Evolutionary conservation across 2,797 vertebrate genomes (phyloP).

Genomic region (Leptatherina wallacei): DNA sequence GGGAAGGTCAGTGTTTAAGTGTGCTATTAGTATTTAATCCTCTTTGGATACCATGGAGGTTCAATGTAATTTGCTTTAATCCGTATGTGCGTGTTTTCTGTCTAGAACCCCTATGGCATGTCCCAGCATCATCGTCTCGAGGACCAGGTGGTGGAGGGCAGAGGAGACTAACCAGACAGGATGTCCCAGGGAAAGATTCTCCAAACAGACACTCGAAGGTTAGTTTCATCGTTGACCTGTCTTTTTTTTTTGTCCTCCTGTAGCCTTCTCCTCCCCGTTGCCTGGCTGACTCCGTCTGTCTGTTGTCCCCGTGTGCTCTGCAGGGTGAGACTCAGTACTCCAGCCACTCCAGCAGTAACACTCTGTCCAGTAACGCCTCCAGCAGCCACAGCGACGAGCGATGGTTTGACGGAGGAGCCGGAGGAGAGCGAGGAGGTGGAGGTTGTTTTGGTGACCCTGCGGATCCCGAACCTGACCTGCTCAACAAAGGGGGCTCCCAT

Average conservation of each 20-base stretch:
- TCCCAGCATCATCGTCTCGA: slow-evolving; percentile 82
- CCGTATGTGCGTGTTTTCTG: slow-evolving; percentile 49
- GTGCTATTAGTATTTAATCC: slow-evolving; percentile 76
- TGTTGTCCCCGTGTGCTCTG: slow-evolving; percentile 16
- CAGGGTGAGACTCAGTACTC: slow-evolving; percentile 91
- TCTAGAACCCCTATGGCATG: slow-evolving; percentile 92
- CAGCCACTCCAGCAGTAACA: slow-evolving; percentile 96
- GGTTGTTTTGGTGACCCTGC: slow-evolving; percentile 71
- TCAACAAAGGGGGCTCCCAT: slow-evolving; percentile 89
- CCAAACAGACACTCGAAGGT: slow-evolving; percentile 92
- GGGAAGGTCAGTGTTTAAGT: slow-evolving; percentile 62
- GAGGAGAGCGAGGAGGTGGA: slow-evolving; percentile 63
- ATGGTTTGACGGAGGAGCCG: slow-evolving; percentile 86
- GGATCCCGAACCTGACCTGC: slow-evolving; percentile 84
- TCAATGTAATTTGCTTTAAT: slow-evolving; percentile 70
- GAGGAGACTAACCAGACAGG: slow-evolving; percentile 85
- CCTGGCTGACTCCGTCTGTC: background rate
- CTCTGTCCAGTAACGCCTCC: slow-evolving; percentile 92
- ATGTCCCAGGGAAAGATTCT: slow-evolving; percentile 88
- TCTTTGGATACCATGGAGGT: slow-evolving; percentile 63
- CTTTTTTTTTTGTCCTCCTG: background rate
- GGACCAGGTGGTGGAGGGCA: slow-evolving; percentile 75
- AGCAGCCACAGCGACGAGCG: slow-evolving; percentile 93
- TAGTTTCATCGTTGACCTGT: slow-evolving; percentile 42
- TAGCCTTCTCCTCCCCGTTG: background rate